Conservation (phyloP, 2,888 invertebrate species). For the Iselma pallidipennis region DNA sequence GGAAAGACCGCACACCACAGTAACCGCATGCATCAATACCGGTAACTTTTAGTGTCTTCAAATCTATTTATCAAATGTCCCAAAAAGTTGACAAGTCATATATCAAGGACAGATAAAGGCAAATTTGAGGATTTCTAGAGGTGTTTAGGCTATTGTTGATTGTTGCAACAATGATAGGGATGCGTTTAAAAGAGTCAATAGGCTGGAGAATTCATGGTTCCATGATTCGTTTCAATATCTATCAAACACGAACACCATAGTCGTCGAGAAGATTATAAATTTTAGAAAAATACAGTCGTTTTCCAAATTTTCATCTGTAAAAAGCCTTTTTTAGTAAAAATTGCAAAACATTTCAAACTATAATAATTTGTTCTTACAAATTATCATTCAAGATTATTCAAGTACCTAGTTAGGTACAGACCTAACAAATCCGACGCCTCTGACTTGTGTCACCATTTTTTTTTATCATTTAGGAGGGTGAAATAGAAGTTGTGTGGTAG, state of each 20-base stretch:
- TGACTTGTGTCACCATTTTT: neutral
- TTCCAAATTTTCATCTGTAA: too few species aligned
- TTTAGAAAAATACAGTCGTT: too few species aligned
- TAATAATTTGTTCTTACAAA: too few species aligned
- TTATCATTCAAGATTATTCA: too few species aligned
- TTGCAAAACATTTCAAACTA: too few species aligned
- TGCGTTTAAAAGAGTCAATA: neutral
- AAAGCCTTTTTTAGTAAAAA: too few species aligned
- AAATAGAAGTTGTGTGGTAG: neutral
- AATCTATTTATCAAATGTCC: slow-evolving; percentile 8
- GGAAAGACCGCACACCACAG: slow-evolving; percentile 4
- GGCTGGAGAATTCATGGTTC: neutral
- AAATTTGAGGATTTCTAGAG: slow-evolving; percentile 12
- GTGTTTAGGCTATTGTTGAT: slow-evolving; percentile 4
- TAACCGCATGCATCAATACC: slow-evolving; percentile 7
- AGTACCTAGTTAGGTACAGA: too few species aligned
- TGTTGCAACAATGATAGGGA: neutral
- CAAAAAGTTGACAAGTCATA: slow-evolving; percentile 11
- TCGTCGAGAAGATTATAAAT: too few species aligned
- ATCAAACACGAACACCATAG: neutral
- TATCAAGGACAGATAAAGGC: slow-evolving; percentile 13
- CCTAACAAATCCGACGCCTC: neutral
- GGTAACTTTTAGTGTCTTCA: slow-evolving; percentile 4
- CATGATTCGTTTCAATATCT: too few species aligned
- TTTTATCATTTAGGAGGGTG: neutral